A percentile compares a stretch with the other conserved stretches of the same genome.
Evolutionary conservation across 2,888 invertebrate genomes (phyloP).

Genomic region (Chalcosyrphus nemorum): DNA sequence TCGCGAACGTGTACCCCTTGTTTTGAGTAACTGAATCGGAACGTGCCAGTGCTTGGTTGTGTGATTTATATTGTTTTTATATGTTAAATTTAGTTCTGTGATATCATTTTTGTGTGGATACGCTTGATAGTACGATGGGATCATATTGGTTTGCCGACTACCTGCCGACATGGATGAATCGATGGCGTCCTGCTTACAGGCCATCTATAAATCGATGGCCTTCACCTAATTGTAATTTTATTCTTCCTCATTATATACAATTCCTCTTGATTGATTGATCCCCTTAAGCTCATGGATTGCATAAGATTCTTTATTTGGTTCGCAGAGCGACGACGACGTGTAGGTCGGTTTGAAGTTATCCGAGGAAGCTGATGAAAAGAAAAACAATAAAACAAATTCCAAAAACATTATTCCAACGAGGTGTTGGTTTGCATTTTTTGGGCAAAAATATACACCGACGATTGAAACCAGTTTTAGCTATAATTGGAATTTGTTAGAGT

Average conservation of each 20-base stretch:
- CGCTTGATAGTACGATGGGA: conserved; percentile 30
- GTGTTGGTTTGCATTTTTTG: conserved; percentile 12
- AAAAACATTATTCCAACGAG: neutral
- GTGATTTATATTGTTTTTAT: conserved; percentile 12
- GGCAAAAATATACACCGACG: neutral
- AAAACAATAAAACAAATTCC: neutral
- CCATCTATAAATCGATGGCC: conserved; percentile 51
- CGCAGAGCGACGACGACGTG: neutral
- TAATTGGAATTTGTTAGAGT: conserved; percentile 2
- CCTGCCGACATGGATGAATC: conserved; percentile 79
- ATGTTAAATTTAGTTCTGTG: conserved; percentile 48
- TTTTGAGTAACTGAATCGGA: conserved; percentile 1
- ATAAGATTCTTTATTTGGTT: conserved; percentile 13
- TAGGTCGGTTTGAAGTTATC: conserved; percentile 35
- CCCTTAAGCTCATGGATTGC: neutral
- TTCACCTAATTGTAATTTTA: conserved; percentile 45
- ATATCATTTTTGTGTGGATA: conserved; percentile 26
- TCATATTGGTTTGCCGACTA: conserved; percentile 78
- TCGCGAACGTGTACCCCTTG: neutral
- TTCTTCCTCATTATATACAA: neutral
- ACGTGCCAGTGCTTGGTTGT: conserved; percentile 7
- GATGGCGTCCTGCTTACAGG: conserved; percentile 77
- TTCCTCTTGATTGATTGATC: conserved; percentile 18
- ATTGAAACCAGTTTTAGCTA: conserved; percentile 31
- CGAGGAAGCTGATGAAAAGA: conserved; percentile 11